Percentiles rank a stretch among this genome's conserved stretches.
Evolutionary conservation across 1,140 invertebrate genomes (phyloP).

Genomic region (Rhopalosiphum maidis): DNA sequence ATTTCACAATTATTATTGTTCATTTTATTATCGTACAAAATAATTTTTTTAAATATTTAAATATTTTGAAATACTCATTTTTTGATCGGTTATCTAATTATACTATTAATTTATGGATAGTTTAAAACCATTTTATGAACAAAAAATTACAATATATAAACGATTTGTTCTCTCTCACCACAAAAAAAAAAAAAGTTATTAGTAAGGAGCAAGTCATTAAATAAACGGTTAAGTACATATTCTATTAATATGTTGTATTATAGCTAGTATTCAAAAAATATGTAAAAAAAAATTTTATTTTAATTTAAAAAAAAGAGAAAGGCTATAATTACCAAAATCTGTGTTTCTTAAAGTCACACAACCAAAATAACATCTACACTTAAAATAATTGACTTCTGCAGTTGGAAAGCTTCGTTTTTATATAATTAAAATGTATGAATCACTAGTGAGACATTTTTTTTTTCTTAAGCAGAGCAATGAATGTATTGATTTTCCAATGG

Average conservation of each 20-base stretch:
- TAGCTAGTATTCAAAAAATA: neutral
- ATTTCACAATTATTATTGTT: neutral
- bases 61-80: neutral
- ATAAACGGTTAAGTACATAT: neutral
- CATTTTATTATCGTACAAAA: neutral
- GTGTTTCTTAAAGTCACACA: neutral
- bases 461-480: no score
- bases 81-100: neutral
- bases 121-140: neutral
- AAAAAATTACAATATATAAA: neutral
- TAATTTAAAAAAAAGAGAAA: neutral
- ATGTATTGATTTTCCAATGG: neutral
- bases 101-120: neutral
- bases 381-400: neutral
- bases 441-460: neutral
- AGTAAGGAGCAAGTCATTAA: neutral
- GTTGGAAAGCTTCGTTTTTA: neutral
- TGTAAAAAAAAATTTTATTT: neutral
- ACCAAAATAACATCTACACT: neutral
- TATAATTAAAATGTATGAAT: neutral
- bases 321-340: neutral
- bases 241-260: neutral
- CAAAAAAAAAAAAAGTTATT: neutral
- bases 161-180: neutral
- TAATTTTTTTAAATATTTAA: neutral